These are phyloP conservation scores for Lithophane ornitopus DNA, from an alignment of 2,888 invertebrate genomes.

Conservation along the genomic window DNA sequence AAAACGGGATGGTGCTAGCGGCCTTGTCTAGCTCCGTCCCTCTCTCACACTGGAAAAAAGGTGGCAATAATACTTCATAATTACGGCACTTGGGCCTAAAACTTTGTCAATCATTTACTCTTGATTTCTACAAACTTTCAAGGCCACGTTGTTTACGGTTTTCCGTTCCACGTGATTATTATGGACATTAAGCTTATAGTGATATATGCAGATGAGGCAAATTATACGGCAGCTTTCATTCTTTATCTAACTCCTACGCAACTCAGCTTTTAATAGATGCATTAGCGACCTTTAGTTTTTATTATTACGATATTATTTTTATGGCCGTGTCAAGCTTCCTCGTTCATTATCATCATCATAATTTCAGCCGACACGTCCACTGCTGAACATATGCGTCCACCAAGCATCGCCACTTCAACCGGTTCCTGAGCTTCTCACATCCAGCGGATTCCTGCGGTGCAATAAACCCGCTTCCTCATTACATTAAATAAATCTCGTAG, in stretches of 20 bases:
- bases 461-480: background rate
- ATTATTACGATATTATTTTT: constrained; percentile 22
- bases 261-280: constrained; percentile 12
- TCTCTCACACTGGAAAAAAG: no score
- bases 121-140: constrained; percentile 22
- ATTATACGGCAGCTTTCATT: constrained; percentile 17
- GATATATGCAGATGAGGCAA: constrained; percentile 23
- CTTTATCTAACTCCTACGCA: constrained; percentile 25
- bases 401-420: background rate
- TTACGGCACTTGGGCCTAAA: background rate
- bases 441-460: background rate
- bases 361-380: background rate
- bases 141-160: constrained; percentile 18
- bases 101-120: constrained; percentile 20
- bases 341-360: background rate
- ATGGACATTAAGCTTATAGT: background rate
- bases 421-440: background rate
- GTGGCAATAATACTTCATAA: no score
- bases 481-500: background rate
- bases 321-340: constrained; percentile 11
- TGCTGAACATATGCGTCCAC: background rate
- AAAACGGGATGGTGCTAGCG: no score
- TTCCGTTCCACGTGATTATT: constrained; percentile 3
- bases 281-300: constrained; percentile 38
- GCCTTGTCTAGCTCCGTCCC: no score